Percentiles rank a stretch among this genome's conserved stretches.
Evolutionary conservation across 2,797 vertebrate species (phyloP).

Genomic region (Sebastolobus altivelis): DNA sequence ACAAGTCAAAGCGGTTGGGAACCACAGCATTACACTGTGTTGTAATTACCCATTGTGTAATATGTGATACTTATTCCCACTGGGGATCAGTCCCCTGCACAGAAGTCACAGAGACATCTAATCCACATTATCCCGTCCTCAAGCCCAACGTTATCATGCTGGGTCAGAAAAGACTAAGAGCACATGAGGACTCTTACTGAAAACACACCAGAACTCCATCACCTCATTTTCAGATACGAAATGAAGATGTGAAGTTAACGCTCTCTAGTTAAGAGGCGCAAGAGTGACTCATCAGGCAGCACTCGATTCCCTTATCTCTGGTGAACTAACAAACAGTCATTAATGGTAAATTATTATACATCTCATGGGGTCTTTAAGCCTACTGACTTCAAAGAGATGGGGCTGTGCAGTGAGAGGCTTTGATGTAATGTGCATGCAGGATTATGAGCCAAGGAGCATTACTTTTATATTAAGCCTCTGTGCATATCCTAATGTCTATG

Average conservation of each 20-base stretch:
- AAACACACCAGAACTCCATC: neutral
- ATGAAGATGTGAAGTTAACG: neutral
- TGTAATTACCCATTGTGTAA: neutral
- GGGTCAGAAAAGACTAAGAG: constrained; percentile 3
- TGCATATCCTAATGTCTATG: neutral
- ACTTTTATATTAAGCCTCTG: constrained; percentile 14
- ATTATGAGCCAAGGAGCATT: constrained; percentile 10
- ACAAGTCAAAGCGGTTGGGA: neutral
- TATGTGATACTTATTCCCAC: neutral
- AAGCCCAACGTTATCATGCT: neutral
- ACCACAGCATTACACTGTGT: too few species aligned
- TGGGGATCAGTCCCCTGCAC: neutral
- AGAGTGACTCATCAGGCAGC: constrained; percentile 14
- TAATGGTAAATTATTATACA: constrained; percentile 46
- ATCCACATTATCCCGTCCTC: constrained; percentile 9
- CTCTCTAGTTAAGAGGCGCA: neutral
- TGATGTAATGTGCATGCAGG: constrained; percentile 38
- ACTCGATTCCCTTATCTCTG: constrained; percentile 28
- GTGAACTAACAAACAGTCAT: constrained; percentile 56
- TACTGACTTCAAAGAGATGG: constrained; percentile 56
- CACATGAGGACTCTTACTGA: neutral
- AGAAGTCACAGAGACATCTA: neutral
- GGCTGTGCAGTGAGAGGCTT: constrained; percentile 34
- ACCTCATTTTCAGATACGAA: constrained; percentile 2
- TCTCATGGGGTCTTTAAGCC: constrained; percentile 34